Evolutionary conservation across 2,113 vertebrate species (phyloP).

Genomic region (Ochotona curzoniae): DNA sequence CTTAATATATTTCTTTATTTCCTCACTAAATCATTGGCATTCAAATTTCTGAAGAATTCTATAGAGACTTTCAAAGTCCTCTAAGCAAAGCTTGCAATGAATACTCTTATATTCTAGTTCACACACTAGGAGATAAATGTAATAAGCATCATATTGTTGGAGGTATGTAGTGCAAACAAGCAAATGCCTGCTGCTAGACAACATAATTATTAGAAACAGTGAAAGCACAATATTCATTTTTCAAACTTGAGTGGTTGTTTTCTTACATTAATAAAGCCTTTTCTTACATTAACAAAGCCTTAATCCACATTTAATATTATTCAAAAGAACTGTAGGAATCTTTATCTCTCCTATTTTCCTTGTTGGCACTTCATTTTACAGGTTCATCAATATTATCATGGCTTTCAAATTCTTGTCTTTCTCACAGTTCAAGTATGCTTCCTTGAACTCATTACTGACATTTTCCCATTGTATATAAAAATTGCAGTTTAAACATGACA

Average conservation of each 20-base stretch:
- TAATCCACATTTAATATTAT: slow-evolving; percentile 45
- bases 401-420: slow-evolving; percentile 13
- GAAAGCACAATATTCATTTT: slow-evolving; percentile 68
- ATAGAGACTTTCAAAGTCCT: not conserved
- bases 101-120: not conserved
- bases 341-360: not conserved
- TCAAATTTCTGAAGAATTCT: slow-evolving; percentile 15
- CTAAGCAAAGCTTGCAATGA: not conserved
- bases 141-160: slow-evolving; percentile 26
- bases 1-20: slow-evolving; percentile 16
- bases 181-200: slow-evolving; percentile 29
- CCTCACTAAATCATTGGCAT: slow-evolving; percentile 5
- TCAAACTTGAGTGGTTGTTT: slow-evolving; percentile 58
- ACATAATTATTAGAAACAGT: slow-evolving; percentile 53
- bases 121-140: slow-evolving; percentile 23
- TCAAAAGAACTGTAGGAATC: not conserved
- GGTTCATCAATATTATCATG: not conserved
- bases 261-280: slow-evolving; percentile 23
- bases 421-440: not conserved
- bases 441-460: not conserved
- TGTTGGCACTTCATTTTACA: not conserved
- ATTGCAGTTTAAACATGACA: slow-evolving; percentile 35
- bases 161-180: slow-evolving; percentile 44
- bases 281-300: slow-evolving; percentile 34
- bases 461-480: slow-evolving; percentile 19